phyloP scores from a whole-genome alignment of 92 coral and sea anemone species.

The Palythoa grandiflora region DNA sequence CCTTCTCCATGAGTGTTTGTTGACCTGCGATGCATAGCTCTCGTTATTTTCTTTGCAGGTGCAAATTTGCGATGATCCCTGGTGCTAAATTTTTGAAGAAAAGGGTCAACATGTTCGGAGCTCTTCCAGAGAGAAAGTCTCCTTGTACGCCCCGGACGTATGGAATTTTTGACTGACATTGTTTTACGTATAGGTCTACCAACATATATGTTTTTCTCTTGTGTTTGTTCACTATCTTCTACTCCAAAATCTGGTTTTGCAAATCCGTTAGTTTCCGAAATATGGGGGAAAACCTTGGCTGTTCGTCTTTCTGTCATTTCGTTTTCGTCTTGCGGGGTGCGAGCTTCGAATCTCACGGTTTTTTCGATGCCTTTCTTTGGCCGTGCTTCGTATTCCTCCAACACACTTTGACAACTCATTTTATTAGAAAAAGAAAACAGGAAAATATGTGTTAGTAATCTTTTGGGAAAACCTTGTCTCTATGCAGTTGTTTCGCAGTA shows the following conservation, averaged over 20 bases:
- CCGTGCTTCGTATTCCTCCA: constrained; percentile 16
- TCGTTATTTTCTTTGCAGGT: constrained; percentile 68
- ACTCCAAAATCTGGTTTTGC: constrained; percentile 34
- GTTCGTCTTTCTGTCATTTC: constrained; percentile 37
- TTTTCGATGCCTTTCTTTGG: constrained; percentile 31
- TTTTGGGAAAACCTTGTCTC: not conserved
- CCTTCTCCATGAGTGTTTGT: constrained; percentile 32
- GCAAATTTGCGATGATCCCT: constrained; percentile 82
- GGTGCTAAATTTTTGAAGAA: constrained; percentile 96
- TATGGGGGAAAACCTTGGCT: not conserved
- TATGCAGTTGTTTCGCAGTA: not conserved
- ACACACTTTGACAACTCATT: constrained; percentile 30
- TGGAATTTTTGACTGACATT: constrained; percentile 73
- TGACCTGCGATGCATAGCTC: constrained; percentile 51
- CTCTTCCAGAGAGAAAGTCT: constrained; percentile 75
- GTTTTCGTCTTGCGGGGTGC: constrained; percentile 14
- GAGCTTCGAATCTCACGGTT: constrained; percentile 36
- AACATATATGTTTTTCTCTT: constrained; percentile 67
- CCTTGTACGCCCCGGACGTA: constrained; percentile 72
- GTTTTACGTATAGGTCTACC: constrained; percentile 79
- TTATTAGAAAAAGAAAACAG: not conserved
- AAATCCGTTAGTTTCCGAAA: constrained; percentile 41
- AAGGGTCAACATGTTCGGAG: constrained; percentile 86
- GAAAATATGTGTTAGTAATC: not conserved
- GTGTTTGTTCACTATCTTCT: constrained; percentile 17